Percentiles rank a stretch among this genome's conserved stretches.
Conservation (phyloP, 2,888 invertebrate species). For the Athrips mouffetella region DNA sequence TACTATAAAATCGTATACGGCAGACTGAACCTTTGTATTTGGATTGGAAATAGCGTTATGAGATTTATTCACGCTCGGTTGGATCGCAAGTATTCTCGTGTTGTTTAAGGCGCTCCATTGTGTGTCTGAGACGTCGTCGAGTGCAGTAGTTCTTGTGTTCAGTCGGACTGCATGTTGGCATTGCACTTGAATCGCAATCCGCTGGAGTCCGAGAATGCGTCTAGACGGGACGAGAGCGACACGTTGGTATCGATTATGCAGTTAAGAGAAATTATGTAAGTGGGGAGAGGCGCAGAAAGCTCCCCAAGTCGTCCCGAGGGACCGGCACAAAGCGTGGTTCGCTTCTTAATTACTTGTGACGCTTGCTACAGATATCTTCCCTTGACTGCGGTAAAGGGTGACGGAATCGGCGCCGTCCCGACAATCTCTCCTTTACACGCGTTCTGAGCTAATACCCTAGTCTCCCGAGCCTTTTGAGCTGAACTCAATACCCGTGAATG, state of each 20-base stretch:
- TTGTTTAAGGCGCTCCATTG: slow-evolving; percentile 22
- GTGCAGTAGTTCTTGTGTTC: slow-evolving; percentile 1
- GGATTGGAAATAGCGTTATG: slow-evolving; percentile 36
- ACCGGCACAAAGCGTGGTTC: slow-evolving; percentile 51
- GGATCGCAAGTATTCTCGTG: slow-evolving; percentile 27
- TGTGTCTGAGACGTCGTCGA: slow-evolving; percentile 5
- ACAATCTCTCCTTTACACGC: slow-evolving; percentile 25
- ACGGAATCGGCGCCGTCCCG: slow-evolving; percentile 33
- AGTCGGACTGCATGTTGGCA: not conserved
- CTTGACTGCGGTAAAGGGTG: slow-evolving; percentile 50
- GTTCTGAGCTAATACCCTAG: slow-evolving; percentile 1
- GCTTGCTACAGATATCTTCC: slow-evolving; percentile 56
- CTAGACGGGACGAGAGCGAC: slow-evolving; percentile 58
- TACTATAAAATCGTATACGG: slow-evolving; percentile 31
- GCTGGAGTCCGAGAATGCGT: slow-evolving; percentile 44
- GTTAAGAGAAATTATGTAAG: slow-evolving; percentile 69
- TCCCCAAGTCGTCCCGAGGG: slow-evolving; percentile 40
- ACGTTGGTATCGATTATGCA: slow-evolving; percentile 70
- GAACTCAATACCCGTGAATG: slow-evolving; percentile 17
- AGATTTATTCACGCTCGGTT: slow-evolving; percentile 37
- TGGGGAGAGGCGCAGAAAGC: slow-evolving; percentile 53
- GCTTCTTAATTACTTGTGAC: slow-evolving; percentile 70
- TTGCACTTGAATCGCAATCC: slow-evolving; percentile 44
- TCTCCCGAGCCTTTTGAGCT: slow-evolving; percentile 13
- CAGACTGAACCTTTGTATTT: slow-evolving; percentile 38